Evolutionary conservation across 2,888 invertebrate genomes (phyloP), one percentile per base, ranked within the genome.

Genomic region (Stictocephala bisonia): DNA sequence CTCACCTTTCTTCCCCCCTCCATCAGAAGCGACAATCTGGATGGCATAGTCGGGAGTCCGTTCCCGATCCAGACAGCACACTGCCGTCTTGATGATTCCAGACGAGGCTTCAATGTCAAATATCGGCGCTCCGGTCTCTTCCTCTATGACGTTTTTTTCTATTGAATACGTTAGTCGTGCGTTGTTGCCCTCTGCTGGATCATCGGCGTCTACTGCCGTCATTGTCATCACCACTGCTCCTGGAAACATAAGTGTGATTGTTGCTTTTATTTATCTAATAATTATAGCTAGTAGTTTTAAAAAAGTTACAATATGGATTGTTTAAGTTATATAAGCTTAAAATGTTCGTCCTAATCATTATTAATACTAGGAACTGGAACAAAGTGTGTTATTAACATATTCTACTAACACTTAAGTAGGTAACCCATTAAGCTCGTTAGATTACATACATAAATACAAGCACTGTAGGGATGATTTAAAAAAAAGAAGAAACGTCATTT

Each of bases 171-270:
- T 92, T 69, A 99, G 86, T 77, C 94, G 93, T 0, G 98, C 98
- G 84, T 99, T 98, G 72, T 94, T 93, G 72, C 97, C 96, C 86
- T 97, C 97, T 74, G 92, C 93, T 3, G 96, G 96, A 83, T 96
- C 96, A 83, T 99, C 98, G 83, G 96, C 96, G 85, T 99, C 98
- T 48, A 95, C 93, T 3, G 97, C 97, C 11, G 96, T 96, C 94
- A 97, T 97, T 56, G 97, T 97, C 97, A 97, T 97, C 72, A 98
- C 97, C 74, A 96, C 95, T 94, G 96, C 96, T 77, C 96, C 96
- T 85, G 79, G 11, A 74, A 73, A 78, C n/a, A 9, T 9, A 35
- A 35, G 13, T 13, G 35, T 9, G 7, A 35, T 35, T 35, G 35
- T 35, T 35, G 13, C 35, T 13, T 9, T 35, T 9, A 6, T 35